Conservation (phyloP, 2,888 invertebrate species). For the Brachyptera risi region DNA sequence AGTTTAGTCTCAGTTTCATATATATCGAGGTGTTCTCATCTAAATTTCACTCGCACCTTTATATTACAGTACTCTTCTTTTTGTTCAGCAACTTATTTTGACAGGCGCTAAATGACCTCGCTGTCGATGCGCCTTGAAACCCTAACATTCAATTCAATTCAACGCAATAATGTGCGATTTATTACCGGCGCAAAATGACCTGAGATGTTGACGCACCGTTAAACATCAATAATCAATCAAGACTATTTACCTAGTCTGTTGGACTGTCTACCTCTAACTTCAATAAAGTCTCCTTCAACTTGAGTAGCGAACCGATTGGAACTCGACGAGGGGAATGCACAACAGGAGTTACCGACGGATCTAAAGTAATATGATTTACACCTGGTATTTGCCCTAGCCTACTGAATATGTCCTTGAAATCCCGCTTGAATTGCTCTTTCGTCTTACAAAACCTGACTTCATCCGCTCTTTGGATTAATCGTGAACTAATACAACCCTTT, state of each 20-base stretch:
- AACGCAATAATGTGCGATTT: no score
- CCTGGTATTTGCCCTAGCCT: neutral
- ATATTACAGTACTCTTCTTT: no score
- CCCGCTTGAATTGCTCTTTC: neutral
- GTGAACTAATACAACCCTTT: neutral
- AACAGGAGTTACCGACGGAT: neutral
- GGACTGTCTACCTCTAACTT: neutral
- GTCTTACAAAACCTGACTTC: neutral
- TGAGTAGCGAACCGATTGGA: neutral
- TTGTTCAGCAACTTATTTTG: no score
- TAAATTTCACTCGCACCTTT: no score
- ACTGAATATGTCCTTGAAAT: neutral
- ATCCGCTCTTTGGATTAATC: neutral
- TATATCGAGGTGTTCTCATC: no score
- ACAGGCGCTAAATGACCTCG: no score
- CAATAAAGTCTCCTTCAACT: neutral
- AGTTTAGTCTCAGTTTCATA: no score
- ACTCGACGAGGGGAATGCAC: neutral
- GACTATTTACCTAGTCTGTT: slow-evolving; percentile 14
- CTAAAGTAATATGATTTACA: neutral
- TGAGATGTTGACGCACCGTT: no score
- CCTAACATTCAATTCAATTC: no score
- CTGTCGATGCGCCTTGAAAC: no score
- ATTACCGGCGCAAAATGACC: no score
- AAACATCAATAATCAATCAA: no score